A percentile compares a stretch with the other conserved stretches of the same genome.
Conservation (phyloP, 2,888 invertebrate species). For the Sericinus montela region DNA sequence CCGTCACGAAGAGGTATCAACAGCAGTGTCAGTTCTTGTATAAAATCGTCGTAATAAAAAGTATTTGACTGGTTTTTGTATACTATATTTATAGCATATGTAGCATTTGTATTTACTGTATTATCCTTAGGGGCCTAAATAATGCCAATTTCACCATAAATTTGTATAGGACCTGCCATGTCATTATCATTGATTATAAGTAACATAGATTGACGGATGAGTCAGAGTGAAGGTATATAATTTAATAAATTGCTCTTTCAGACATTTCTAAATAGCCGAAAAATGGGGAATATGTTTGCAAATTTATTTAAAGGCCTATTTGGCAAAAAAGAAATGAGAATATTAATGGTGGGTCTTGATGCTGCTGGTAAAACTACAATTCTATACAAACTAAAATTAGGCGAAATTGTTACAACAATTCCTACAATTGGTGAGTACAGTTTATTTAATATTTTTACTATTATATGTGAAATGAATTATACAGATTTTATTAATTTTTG, state of each 20-base stretch:
- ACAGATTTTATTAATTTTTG: not conserved
- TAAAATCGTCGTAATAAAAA: slow-evolving; percentile 24
- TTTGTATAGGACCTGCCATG: slow-evolving; percentile 65
- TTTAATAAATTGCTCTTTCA: slow-evolving; percentile 55
- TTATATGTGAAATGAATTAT: not conserved
- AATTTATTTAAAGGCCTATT: slow-evolving; percentile 99
- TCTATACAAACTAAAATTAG: slow-evolving; percentile 99
- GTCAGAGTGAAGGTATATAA: slow-evolving; percentile 54
- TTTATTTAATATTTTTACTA: not conserved
- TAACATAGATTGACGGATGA: slow-evolving; percentile 66
- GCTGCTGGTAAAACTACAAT: slow-evolving; percentile 99
- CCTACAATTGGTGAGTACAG: slow-evolving; percentile 95
- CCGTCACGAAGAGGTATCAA: slow-evolving; percentile 65
- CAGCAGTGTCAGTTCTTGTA: slow-evolving; percentile 76
- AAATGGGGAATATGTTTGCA: slow-evolving; percentile 98
- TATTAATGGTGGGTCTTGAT: slow-evolving; percentile 99
- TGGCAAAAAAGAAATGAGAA: slow-evolving; percentile 99
- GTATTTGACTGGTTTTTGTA: slow-evolving; percentile 20
- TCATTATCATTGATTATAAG: slow-evolving; percentile 75
- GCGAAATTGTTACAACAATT: slow-evolving; percentile 99
- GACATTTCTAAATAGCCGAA: slow-evolving; percentile 78
- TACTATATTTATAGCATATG: slow-evolving; percentile 13
- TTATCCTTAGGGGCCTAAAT: too few species aligned
- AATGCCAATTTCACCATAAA: slow-evolving; percentile 22
- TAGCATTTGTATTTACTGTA: too few species aligned